Percentiles rank a stretch among this genome's conserved stretches.
Evolutionary conservation across 2,113 vertebrate genomes (phyloP).

Genomic region (Podocnemis expansa): DNA sequence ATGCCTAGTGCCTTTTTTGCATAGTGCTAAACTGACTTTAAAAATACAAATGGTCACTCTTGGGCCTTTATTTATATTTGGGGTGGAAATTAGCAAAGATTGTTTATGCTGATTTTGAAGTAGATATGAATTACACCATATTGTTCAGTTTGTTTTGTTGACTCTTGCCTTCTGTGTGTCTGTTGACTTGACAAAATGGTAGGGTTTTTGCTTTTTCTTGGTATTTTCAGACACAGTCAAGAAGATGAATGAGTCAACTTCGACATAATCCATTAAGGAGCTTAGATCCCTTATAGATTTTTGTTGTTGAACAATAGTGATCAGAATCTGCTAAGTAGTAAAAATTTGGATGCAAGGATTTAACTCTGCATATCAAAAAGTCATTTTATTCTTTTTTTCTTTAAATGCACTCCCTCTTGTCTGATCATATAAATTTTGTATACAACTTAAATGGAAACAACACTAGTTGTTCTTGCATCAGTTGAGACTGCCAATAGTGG

Average conservation of each 20-base stretch:
- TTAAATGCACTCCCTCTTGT: neutral
- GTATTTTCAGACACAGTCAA: no score
- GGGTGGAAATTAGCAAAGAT: neutral
- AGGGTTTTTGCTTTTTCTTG: neutral
- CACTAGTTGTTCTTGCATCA: rapidly evolving
- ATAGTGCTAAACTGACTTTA: neutral
- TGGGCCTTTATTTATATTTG: neutral
- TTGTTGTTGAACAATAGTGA: neutral
- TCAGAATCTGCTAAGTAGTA: neutral
- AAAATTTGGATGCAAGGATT: neutral
- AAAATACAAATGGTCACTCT: neutral
- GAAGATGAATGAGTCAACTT: neutral
- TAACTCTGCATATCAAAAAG: rapidly evolving
- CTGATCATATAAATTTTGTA: neutral
- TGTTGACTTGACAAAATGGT: neutral
- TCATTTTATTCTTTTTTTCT: neutral
- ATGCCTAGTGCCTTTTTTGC: neutral
- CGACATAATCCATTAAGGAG: neutral
- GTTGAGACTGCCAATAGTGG: neutral
- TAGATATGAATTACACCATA: neutral
- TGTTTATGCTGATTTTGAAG: neutral
- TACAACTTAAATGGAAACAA: neutral
- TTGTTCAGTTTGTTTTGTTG: neutral
- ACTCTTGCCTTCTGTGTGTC: neutral
- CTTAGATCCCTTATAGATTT: neutral